phyloP scores from a whole-genome alignment of 30 jellyfish, hydroid and myxozoan genomes.

The Aurelia sp. region DNA sequence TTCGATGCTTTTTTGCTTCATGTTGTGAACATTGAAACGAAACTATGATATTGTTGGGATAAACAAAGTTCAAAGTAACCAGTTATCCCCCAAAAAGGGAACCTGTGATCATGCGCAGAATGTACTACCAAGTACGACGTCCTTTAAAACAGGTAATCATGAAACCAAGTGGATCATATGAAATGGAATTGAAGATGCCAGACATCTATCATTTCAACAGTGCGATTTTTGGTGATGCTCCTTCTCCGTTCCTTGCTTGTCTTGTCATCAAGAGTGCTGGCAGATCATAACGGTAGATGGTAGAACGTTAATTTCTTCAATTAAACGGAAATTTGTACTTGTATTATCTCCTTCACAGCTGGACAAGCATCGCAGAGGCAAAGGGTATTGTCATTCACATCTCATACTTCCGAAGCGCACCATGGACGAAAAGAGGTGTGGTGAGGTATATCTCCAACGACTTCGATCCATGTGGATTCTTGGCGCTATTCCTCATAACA shows the following conservation, averaged over 20 bases:
- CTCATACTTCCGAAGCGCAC: neutral
- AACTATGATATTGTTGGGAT: too few relatives aligned
- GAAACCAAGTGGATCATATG: too few relatives aligned
- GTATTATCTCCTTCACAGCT: conserved; percentile 38
- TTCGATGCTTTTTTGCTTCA: too few relatives aligned
- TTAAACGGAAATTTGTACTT: conserved; percentile 8
- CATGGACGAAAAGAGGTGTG: neutral
- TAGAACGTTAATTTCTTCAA: neutral
- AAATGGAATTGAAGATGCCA: too few relatives aligned
- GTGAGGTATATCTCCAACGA: conserved; percentile 15
- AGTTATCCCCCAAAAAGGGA: too few relatives aligned
- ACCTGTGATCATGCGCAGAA: too few relatives aligned
- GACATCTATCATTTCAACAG: conserved; percentile 4
- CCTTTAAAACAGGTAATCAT: too few relatives aligned
- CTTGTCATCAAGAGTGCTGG: conserved; percentile 20
- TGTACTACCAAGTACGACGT: too few relatives aligned
- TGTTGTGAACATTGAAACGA: too few relatives aligned
- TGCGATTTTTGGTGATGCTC: conserved; percentile 1
- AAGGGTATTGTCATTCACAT: conserved; percentile 1
- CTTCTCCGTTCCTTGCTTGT: conserved; percentile 40
- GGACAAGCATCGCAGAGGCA: conserved; percentile 10
- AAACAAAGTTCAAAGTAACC: too few relatives aligned
- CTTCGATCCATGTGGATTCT: conserved; percentile 55
- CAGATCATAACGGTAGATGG: neutral
- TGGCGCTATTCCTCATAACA: conserved; percentile 24